Conservation (phyloP, 2,113 vertebrate species). For the Bubo bubo region DNA sequence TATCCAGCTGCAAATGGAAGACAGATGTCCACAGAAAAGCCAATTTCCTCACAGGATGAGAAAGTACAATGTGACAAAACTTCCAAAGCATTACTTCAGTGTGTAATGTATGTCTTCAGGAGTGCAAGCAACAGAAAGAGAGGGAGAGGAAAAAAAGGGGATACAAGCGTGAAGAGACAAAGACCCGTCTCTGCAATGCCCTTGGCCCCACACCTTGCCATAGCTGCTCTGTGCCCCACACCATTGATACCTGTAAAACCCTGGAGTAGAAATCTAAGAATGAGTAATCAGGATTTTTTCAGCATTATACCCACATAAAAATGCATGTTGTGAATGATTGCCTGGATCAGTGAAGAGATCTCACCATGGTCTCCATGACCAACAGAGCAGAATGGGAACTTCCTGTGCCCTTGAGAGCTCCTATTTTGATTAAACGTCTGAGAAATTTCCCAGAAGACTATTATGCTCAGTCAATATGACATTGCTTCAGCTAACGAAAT, state of each 20-base stretch:
- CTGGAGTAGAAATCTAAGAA: neutral
- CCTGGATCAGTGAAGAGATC: neutral
- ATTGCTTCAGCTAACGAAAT: constrained; percentile 45
- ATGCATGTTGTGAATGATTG: neutral
- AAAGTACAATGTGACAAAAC: neutral
- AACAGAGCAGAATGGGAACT: neutral
- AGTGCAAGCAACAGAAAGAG: neutral
- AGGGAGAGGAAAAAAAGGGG: rapidly evolving
- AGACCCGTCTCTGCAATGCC: neutral
- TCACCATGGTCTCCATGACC: neutral
- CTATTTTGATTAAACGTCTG: constrained; percentile 50
- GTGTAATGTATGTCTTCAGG: neutral
- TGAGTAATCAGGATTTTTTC: neutral
- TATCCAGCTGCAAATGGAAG: neutral
- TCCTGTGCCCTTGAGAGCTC: neutral
- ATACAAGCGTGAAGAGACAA: neutral
- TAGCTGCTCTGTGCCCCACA: neutral
- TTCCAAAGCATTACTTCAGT: neutral
- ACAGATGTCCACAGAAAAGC: neutral
- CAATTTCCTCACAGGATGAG: neutral
- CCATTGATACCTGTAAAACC: neutral
- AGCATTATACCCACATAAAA: neutral
- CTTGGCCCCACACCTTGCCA: neutral
- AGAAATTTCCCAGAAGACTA: constrained; percentile 55
- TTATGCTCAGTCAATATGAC: constrained; percentile 60